Conservation (phyloP, 2,888 invertebrate genomes). For the Chymomyza caudatula region DNA sequence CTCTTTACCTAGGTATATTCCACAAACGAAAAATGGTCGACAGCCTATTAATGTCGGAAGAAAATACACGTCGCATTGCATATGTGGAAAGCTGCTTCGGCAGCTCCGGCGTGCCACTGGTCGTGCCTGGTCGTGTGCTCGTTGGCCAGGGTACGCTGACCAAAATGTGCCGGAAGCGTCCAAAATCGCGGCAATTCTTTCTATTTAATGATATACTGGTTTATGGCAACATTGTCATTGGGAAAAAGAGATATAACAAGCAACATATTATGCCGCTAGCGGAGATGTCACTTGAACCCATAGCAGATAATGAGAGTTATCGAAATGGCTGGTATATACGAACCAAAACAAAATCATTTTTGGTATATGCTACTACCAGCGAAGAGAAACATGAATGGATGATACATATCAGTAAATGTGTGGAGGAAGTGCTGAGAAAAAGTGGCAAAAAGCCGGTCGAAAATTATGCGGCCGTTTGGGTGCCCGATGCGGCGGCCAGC, state of each 20-base stretch:
- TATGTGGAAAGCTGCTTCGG: slow-evolving; percentile 99
- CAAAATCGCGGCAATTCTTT: slow-evolving; percentile 98
- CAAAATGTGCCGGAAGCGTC: slow-evolving; percentile 99
- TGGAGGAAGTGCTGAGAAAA: slow-evolving; percentile 95
- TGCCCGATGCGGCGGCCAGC: slow-evolving; percentile 95
- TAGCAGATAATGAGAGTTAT: slow-evolving; percentile 91
- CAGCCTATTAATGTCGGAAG: slow-evolving; percentile 91
- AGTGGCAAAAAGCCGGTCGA: slow-evolving; percentile 97
- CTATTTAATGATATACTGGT: slow-evolving; percentile 99
- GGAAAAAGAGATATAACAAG: slow-evolving; percentile 99
- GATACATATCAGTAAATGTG: slow-evolving; percentile 99
- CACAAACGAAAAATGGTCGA: slow-evolving; percentile 78
- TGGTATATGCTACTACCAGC: slow-evolving; percentile 98
- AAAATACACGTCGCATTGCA: slow-evolving; percentile 95
- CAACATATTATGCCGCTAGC: slow-evolving; percentile 99
- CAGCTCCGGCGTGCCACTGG: slow-evolving; percentile 85
- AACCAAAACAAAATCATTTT: slow-evolving; percentile 98
- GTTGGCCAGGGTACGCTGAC: slow-evolving; percentile 99
- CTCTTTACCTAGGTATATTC: background rate
- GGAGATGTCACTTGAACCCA: slow-evolving; percentile 93
- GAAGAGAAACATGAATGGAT: slow-evolving; percentile 99
- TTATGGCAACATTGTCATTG: slow-evolving; percentile 98
- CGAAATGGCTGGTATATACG: slow-evolving; percentile 98
- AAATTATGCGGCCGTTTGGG: slow-evolving; percentile 98
- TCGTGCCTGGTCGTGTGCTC: slow-evolving; percentile 94